Evolutionary conservation across 2,797 vertebrate species (phyloP).

Genomic region (Galaxias olidus): DNA sequence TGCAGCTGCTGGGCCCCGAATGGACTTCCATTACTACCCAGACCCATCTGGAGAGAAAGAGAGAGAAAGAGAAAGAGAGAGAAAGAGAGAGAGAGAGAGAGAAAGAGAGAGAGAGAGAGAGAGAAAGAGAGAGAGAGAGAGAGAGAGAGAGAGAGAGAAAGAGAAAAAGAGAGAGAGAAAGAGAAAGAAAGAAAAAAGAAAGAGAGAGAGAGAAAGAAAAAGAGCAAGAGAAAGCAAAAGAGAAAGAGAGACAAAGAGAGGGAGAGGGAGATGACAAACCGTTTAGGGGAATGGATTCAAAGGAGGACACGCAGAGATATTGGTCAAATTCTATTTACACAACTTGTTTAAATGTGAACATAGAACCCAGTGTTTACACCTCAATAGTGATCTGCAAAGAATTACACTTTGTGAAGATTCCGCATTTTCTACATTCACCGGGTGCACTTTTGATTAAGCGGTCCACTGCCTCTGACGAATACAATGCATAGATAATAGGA

Average conservation of each 20-base stretch:
- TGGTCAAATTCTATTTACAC: too few relatives aligned
- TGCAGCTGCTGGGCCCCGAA: conserved; percentile 85
- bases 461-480: too few relatives aligned
- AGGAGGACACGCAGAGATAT: too few relatives aligned
- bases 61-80: conserved; percentile 33
- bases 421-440: too few relatives aligned
- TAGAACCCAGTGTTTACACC: too few relatives aligned
- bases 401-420: too few relatives aligned
- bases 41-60: conserved; percentile 83
- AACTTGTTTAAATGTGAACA: too few relatives aligned
- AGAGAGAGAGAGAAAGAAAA: conserved; percentile 40
- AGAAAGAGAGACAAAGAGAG: neutral
- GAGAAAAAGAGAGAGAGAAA: neutral
- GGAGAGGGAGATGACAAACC: neutral
- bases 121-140: conserved; percentile 49
- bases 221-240: too few relatives aligned
- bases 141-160: conserved; percentile 45
- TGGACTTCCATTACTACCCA: conserved; percentile 84
- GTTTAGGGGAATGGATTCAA: neutral
- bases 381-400: too few relatives aligned
- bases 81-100: conserved; percentile 25
- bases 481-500: too few relatives aligned
- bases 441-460: too few relatives aligned
- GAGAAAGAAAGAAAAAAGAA: too few relatives aligned
- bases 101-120: neutral